Evolutionary conservation across 2,113 vertebrate species (phyloP).

Genomic region (Pycnonotus jocosus): DNA sequence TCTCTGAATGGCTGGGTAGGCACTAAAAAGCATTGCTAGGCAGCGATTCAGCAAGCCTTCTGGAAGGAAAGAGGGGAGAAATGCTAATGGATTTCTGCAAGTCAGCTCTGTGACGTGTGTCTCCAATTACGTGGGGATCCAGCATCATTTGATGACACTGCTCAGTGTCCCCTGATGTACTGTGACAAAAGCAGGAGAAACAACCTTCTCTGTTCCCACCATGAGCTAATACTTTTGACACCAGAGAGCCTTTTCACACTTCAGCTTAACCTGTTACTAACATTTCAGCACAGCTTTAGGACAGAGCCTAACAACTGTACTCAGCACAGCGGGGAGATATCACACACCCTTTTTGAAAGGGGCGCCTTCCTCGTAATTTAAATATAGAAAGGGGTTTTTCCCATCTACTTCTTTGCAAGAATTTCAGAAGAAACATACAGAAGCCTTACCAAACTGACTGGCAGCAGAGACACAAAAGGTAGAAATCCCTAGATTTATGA

Average conservation of each 20-base stretch:
- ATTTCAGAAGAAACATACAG: not conserved
- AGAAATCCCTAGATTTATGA: not conserved
- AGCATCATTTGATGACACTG: not conserved
- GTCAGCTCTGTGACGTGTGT: not conserved
- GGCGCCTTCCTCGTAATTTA: not conserved
- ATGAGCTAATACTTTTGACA: not conserved
- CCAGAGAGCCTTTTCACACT: not conserved
- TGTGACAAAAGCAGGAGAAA: not conserved
- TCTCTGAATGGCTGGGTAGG: not conserved
- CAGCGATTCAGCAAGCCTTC: not conserved
- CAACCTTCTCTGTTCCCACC: not conserved
- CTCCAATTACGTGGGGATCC: not conserved
- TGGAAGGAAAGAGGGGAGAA: not conserved
- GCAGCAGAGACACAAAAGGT: not conserved
- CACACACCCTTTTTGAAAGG: not conserved
- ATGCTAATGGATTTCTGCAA: not conserved
- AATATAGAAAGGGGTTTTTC: not conserved
- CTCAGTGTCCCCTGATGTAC: not conserved
- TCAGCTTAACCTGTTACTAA: not conserved
- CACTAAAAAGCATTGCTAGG: not conserved
- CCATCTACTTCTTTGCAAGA: not conserved
- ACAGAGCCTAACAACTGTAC: not conserved
- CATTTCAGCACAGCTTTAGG: not conserved
- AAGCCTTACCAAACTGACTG: not conserved
- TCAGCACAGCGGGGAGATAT: not conserved